Evolutionary conservation across 2,888 invertebrate genomes (phyloP), one percentile per base, ranked within the genome.

Genomic region (Brachypalpus laphriformis): DNA sequence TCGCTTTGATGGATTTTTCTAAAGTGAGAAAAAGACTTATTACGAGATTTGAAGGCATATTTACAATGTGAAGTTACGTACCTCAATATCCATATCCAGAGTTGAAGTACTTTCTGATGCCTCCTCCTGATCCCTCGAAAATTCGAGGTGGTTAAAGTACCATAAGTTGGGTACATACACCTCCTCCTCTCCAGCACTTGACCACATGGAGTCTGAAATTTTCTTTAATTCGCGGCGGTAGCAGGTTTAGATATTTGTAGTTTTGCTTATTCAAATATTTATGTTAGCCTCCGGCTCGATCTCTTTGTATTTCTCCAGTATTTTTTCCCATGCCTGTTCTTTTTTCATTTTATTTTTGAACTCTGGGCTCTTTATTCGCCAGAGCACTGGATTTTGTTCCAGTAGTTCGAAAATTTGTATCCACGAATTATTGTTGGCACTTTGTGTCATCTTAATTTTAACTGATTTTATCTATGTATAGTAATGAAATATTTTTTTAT

Each of bases 201-300:
- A 66, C 0, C 37, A 37, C 8, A 18, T 31, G 9, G 51, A 22
- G 22, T 25, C 18, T 8, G 22, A 22, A 37, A 37, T 25, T 51
- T 56, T 70, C 16, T 54, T 70, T 6, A 65, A 37, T 8, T 65
- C 34, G 18, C 65, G 34, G 8, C 49, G 31, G 28, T 65, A 65
- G 22, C 3, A 34, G n/a, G 49, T 65, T 37, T 37, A 20, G n/a
- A 25, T 20, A 14, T 61, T 61, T 0, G 42, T 61, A 22, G 22
- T 61, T 2, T 7, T 7, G 22, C 22, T 61, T 42, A 42, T 61
- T n/a, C 22, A 7, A 6, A 11, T 59, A 11, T n/a, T 59, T 59
- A 59, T 59, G 14, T 59, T 59, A 1, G 18, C 40, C 18, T 59
- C 40, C 18, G 40, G 59, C 1, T 40, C 40, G 37, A 57, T 18